Evolutionary conservation across 2,888 invertebrate species (phyloP).

Genomic region (Isoperla grammatica): DNA sequence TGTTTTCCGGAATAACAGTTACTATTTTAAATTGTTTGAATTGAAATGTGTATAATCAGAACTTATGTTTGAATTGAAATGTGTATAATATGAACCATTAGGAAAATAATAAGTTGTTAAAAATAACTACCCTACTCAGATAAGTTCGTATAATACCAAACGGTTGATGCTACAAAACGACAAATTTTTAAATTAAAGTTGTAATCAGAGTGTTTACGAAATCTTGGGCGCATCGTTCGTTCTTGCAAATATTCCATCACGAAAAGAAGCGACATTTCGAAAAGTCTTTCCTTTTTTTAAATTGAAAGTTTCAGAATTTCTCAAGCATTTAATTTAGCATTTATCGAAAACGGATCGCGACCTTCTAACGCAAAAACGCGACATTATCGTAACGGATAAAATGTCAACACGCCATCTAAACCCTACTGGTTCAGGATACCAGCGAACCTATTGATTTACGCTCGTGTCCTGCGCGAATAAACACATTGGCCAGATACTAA

Average conservation of each 20-base stretch:
- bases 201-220: not conserved
- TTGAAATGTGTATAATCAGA: not conserved
- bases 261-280: not conserved
- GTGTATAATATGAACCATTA: not conserved
- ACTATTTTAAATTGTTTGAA: not conserved
- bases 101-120: not conserved
- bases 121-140: not conserved
- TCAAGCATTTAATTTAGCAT: not conserved
- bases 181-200: too few species aligned
- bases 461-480: too few species aligned
- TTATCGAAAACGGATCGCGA: too few species aligned
- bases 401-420: too few species aligned
- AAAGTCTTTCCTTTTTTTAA: not conserved
- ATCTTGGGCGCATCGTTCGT: not conserved
- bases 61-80: not conserved
- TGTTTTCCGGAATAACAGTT: too few species aligned
- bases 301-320: not conserved
- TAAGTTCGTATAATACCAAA: too few species aligned
- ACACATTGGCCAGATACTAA: too few species aligned
- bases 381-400: too few species aligned
- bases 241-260: not conserved
- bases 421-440: too few species aligned
- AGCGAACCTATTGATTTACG: too few species aligned
- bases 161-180: too few species aligned
- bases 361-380: too few species aligned